Percentiles rank a stretch among this genome's conserved stretches.
These are phyloP conservation scores for Allolobophora icterica DNA, from an alignment of 2,888 invertebrate genomes.

Conservation along the genomic window DNA sequence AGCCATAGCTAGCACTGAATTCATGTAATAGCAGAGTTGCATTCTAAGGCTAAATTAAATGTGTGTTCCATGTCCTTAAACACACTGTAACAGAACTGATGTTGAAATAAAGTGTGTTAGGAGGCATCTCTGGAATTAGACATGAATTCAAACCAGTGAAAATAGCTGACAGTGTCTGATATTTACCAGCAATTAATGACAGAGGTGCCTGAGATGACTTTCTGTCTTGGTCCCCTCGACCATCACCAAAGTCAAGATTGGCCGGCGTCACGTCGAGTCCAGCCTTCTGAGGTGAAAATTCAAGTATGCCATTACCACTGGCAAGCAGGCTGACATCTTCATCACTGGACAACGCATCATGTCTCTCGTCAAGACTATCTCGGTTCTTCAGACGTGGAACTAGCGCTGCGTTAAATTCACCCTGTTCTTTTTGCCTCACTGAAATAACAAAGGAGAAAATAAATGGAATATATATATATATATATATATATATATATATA, in stretches of 20 bases:
- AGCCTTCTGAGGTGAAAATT: conserved; percentile 85
- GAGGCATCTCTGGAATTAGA: no score
- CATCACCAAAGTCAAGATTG: conserved; percentile 77
- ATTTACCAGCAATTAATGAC: conserved; percentile 23
- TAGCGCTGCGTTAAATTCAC: conserved; percentile 33
- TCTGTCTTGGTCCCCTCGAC: neutral
- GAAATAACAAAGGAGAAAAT: neutral
- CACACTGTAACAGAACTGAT: neutral
- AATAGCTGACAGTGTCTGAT: neutral
- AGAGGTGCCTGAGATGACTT: neutral
- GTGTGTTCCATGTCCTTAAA: neutral
- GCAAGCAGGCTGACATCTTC: conserved; percentile 59
- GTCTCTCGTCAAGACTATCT: conserved; percentile 26
- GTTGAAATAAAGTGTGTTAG: neutral
- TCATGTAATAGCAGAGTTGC: neutral
- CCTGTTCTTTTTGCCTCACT: neutral
- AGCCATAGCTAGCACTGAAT: neutral
- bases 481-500: no score
- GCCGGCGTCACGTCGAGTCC: conserved; percentile 86
- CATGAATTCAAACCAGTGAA: neutral
- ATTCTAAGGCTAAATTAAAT: neutral
- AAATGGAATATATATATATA: neutral
- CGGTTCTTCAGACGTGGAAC: conserved; percentile 34
- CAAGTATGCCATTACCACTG: conserved; percentile 70
- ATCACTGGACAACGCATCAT: conserved; percentile 50